Conservation (phyloP, 2,113 vertebrate genomes). For the Gallinago jamesoni region DNA sequence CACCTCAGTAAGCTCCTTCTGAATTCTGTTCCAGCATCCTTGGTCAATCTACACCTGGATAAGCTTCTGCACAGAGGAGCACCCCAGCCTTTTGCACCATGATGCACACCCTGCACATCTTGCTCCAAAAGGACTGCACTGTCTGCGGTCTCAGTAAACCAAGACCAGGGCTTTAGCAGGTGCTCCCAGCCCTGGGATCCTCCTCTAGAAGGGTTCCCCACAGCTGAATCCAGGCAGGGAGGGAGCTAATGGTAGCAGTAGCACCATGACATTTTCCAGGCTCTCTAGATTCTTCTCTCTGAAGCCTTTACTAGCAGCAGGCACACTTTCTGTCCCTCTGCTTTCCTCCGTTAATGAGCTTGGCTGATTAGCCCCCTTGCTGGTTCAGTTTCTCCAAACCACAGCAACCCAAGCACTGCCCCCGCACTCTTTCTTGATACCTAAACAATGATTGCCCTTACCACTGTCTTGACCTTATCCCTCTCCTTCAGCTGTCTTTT, state of each 20-base stretch:
- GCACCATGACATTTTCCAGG: background rate
- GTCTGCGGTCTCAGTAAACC: background rate
- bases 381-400: constrained; percentile 24
- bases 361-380: background rate
- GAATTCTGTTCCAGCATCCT: background rate
- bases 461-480: background rate
- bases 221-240: background rate
- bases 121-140: accelerated
- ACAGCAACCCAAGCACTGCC: background rate
- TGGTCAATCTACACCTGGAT: background rate
- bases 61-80: background rate
- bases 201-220: background rate
- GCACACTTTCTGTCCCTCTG: background rate
- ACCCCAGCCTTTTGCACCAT: background rate
- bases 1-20: background rate
- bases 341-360: constrained; percentile 4
- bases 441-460: background rate
- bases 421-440: background rate
- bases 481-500: background rate
- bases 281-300: background rate
- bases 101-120: background rate
- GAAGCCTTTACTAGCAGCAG: constrained; percentile 17
- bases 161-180: background rate
- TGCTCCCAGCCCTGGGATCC: background rate
- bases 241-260: background rate